phyloP scores from a whole-genome alignment of 2,797 vertebrate genomes.

The Anabas testudineus region DNA sequence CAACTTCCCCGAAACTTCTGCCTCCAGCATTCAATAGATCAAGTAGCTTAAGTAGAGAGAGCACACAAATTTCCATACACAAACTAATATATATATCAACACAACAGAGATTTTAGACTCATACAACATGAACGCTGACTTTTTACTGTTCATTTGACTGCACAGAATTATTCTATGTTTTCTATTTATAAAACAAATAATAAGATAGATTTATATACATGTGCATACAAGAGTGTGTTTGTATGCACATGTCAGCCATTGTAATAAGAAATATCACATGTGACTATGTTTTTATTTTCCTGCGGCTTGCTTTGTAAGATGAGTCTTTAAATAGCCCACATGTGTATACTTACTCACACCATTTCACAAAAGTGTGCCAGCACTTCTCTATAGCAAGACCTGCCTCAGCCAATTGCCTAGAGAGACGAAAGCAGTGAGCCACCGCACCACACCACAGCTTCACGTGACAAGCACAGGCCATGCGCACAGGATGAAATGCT shows the following conservation, averaged over 20 bases:
- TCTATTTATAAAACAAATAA: too few relatives aligned
- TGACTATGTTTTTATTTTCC: not conserved
- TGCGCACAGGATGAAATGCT: conserved; percentile 32
- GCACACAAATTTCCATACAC: not conserved
- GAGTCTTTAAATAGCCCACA: conserved; percentile 8
- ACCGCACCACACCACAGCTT: conserved; percentile 72
- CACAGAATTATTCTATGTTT: too few relatives aligned
- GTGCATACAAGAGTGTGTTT: not conserved
- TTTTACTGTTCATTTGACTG: not conserved
- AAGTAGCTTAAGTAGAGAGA: not conserved
- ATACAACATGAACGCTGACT: not conserved
- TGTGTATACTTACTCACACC: conserved; percentile 9
- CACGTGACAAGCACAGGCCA: conserved; percentile 60
- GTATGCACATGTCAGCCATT: not conserved
- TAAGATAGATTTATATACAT: too few relatives aligned
- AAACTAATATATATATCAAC: not conserved
- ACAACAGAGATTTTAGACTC: not conserved
- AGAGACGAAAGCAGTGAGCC: conserved; percentile 43
- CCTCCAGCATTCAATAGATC: not conserved
- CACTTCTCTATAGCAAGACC: conserved; percentile 57
- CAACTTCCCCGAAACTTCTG: conserved; percentile 10
- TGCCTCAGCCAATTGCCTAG: conserved; percentile 67
- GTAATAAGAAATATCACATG: fast-evolving
- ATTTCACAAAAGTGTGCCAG: conserved; percentile 31
- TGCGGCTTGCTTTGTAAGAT: not conserved